phyloP scores from a whole-genome alignment of 2,888 invertebrate genomes.

The Drosophila testacea region DNA sequence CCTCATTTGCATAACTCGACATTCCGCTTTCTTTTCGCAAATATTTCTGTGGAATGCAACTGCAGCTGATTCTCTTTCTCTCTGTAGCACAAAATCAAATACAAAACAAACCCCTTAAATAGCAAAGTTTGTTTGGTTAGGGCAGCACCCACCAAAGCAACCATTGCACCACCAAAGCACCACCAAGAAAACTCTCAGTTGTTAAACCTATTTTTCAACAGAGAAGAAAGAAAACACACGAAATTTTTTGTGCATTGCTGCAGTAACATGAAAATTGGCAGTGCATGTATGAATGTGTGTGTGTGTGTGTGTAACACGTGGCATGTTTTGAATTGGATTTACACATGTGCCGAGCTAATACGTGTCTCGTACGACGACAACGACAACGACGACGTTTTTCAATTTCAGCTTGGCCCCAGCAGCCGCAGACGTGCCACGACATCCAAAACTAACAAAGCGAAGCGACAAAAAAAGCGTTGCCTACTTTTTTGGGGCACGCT shows the following conservation, averaged over 20 bases:
- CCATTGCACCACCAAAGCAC: not conserved
- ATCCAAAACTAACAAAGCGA: constrained; percentile 13
- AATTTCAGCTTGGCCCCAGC: constrained; percentile 63
- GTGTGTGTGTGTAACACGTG: constrained; percentile 50
- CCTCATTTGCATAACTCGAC: constrained; percentile 48
- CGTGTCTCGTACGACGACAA: constrained; percentile 54
- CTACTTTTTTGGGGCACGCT: constrained; percentile 1
- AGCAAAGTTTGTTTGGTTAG: constrained; percentile 41
- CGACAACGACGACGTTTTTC: constrained; percentile 61
- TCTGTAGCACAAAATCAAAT: constrained; percentile 49
- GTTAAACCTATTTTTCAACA: constrained; percentile 46
- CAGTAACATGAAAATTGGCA: constrained; percentile 12
- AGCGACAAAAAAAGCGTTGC: constrained; percentile 5
- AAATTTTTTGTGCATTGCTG: constrained; percentile 62
- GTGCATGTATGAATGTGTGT: not conserved
- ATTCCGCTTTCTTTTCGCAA: constrained; percentile 22
- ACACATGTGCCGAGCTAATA: constrained; percentile 76
- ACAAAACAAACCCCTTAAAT: constrained; percentile 42
- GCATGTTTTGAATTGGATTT: constrained; percentile 78
- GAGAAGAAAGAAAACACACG: constrained; percentile 13
- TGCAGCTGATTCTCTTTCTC: constrained; percentile 40
- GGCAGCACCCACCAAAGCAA: constrained; percentile 50
- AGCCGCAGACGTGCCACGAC: constrained; percentile 46
- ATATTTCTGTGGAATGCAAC: constrained; percentile 19
- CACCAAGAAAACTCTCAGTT: constrained; percentile 26